A percentile compares a stretch with the other conserved stretches of the same genome.
phyloP scores from a whole-genome alignment of 2,888 invertebrate genomes.

The Phlogophora meticulosa region DNA sequence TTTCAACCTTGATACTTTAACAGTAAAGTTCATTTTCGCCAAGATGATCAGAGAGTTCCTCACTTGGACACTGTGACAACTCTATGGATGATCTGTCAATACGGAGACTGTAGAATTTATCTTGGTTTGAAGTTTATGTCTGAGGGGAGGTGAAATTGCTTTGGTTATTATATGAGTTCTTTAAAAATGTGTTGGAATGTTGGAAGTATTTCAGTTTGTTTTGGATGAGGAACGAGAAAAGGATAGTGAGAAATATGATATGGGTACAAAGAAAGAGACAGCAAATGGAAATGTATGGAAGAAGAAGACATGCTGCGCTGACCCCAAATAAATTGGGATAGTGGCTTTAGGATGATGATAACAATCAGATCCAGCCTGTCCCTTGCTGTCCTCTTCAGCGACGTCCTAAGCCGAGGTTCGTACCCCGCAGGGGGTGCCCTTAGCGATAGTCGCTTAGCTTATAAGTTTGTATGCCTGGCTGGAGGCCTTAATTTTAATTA shows the following conservation, averaged over 20 bases:
- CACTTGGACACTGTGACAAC: slow-evolving; percentile 74
- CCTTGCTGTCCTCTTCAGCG: too few species aligned
- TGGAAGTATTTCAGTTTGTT: slow-evolving; percentile 5
- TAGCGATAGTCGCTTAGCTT: too few species aligned
- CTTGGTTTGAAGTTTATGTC: slow-evolving; percentile 60
- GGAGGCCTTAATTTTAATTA: too few species aligned
- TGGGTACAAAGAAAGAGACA: neutral
- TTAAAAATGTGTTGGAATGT: slow-evolving; percentile 38
- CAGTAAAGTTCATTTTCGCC: slow-evolving; percentile 51
- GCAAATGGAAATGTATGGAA: too few species aligned
- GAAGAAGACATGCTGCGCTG: too few species aligned
- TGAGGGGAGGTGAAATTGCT: slow-evolving; percentile 55
- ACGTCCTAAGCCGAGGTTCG: too few species aligned
- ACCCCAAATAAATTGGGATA: too few species aligned
- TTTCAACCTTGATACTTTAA: slow-evolving; percentile 53
- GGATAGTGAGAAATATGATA: neutral
- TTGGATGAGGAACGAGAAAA: neutral
- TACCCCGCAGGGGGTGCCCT: too few species aligned
- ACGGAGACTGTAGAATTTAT: slow-evolving; percentile 67
- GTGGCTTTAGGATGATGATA: too few species aligned
- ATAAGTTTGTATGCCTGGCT: too few species aligned
- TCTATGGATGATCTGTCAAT: slow-evolving; percentile 80
- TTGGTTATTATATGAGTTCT: slow-evolving; percentile 43
- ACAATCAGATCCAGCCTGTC: too few species aligned
- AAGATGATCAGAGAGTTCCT: slow-evolving; percentile 54